A percentile compares a stretch with the other conserved stretches of the same genome.
Conservation (phyloP, 2,113 vertebrate genomes). For the Crotalus horridus region DNA sequence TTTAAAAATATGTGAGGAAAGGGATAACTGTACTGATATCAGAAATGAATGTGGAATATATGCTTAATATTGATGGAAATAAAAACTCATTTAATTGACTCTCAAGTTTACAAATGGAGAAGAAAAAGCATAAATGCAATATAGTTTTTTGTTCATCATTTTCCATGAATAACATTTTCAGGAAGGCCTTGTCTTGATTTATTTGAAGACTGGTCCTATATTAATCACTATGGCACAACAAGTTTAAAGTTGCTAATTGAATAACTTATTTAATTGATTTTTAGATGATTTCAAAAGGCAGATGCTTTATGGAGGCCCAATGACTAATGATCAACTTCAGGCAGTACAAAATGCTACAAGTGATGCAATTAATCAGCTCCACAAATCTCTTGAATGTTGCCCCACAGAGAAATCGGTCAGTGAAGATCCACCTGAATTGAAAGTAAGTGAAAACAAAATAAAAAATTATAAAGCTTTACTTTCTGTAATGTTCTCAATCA, state of each 20-base stretch:
- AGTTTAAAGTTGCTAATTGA: not conserved
- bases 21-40: not conserved
- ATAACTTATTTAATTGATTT: not conserved
- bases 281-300: slow-evolving; percentile 56
- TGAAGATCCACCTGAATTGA: slow-evolving; percentile 83
- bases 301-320: slow-evolving; percentile 73
- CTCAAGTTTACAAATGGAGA: not conserved
- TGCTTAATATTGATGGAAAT: not conserved
- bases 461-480: not conserved
- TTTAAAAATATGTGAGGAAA: slow-evolving; percentile 68
- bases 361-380: slow-evolving; percentile 85
- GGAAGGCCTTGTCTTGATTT: not conserved
- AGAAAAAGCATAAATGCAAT: not conserved
- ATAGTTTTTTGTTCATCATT: not conserved
- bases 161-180: not conserved
- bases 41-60: not conserved
- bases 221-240: not conserved
- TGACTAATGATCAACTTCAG: slow-evolving; percentile 68
- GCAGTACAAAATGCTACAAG: slow-evolving; percentile 74
- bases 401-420: slow-evolving; percentile 68
- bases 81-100: not conserved
- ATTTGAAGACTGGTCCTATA: not conserved
- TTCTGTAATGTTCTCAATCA: not conserved
- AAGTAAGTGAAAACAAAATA: slow-evolving; percentile 60
- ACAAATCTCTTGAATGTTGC: slow-evolving; percentile 84